phyloP scores from a whole-genome alignment of 2,113 vertebrate species.

The Hoplias malabaricus region DNA sequence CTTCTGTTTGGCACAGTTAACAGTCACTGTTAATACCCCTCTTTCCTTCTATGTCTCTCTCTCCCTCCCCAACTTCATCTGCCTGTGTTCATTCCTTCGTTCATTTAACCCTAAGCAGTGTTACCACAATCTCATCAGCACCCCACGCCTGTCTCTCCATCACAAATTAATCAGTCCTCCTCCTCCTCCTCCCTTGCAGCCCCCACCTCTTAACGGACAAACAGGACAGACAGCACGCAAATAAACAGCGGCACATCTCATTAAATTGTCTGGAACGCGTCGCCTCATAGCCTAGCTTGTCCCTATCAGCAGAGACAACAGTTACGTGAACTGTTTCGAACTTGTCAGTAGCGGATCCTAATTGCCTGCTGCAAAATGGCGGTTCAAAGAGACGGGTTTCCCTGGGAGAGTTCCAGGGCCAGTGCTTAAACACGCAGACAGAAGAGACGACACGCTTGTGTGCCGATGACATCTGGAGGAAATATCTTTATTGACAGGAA shows the following conservation, averaged over 20 bases:
- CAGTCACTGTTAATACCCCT: neutral
- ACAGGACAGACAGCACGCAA: slow-evolving; percentile 76
- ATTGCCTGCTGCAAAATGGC: slow-evolving; percentile 78
- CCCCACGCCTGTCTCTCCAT: slow-evolving; percentile 62
- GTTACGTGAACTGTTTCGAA: slow-evolving; percentile 83
- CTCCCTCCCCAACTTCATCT: slow-evolving; percentile 32
- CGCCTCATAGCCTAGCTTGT: slow-evolving; percentile 70
- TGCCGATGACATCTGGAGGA: slow-evolving; percentile 82
- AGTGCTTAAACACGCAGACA: slow-evolving; percentile 74
- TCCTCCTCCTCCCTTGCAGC: slow-evolving; percentile 29
- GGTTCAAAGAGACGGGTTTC: slow-evolving; percentile 83
- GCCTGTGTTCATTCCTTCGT: slow-evolving; percentile 51
- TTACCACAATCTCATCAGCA: slow-evolving; percentile 47
- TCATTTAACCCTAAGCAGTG: slow-evolving; percentile 62
- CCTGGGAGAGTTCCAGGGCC: slow-evolving; percentile 79
- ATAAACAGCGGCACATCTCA: slow-evolving; percentile 76
- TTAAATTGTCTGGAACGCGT: slow-evolving; percentile 81
- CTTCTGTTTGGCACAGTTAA: neutral
- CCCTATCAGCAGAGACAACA: slow-evolving; percentile 81
- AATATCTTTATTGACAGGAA: slow-evolving; percentile 84
- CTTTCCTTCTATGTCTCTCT: neutral
- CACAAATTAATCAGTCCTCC: slow-evolving; percentile 57
- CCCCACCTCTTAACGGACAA: slow-evolving; percentile 68
- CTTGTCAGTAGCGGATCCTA: slow-evolving; percentile 82
- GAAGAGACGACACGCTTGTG: slow-evolving; percentile 78